Evolutionary conservation across 2,113 vertebrate species (phyloP).

Genomic region (Melierax canorus): DNA sequence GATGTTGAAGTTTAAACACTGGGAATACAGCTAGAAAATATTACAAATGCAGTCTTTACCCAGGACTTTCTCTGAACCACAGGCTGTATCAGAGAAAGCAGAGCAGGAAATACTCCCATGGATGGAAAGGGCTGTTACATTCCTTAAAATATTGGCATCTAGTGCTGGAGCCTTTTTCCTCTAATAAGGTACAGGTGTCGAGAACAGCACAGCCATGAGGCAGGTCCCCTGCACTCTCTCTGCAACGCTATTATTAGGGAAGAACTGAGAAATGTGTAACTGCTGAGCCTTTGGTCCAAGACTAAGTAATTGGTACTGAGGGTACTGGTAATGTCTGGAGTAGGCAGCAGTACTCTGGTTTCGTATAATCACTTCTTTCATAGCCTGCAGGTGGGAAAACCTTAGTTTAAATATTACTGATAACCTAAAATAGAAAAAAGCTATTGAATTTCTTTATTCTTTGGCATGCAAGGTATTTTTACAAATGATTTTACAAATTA

Average conservation of each 20-base stretch:
- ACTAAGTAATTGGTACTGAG: neutral
- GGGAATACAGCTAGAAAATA: neutral
- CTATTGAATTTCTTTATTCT: neutral
- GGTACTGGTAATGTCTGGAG: neutral
- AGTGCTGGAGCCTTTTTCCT: neutral
- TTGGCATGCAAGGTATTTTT: neutral
- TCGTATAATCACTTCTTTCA: neutral
- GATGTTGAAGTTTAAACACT: neutral
- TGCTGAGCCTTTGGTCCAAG: neutral
- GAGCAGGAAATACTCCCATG: neutral
- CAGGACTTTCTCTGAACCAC: neutral
- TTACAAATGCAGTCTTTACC: neutral
- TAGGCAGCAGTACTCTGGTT: neutral
- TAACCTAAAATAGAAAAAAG: neutral
- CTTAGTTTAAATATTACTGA: neutral
- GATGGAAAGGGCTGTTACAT: neutral
- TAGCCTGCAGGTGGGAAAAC: neutral
- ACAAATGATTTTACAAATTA: neutral
- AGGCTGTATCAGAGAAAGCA: neutral
- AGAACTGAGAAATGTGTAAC: neutral
- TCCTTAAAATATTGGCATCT: neutral
- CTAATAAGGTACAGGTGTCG: neutral
- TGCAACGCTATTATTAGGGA: neutral
- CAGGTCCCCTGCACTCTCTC: neutral
- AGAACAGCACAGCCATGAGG: neutral